A percentile compares a stretch with the other conserved stretches of the same genome.
Conservation (phyloP, 1,140 invertebrate genomes). For the Sitobion miscanthi region DNA sequence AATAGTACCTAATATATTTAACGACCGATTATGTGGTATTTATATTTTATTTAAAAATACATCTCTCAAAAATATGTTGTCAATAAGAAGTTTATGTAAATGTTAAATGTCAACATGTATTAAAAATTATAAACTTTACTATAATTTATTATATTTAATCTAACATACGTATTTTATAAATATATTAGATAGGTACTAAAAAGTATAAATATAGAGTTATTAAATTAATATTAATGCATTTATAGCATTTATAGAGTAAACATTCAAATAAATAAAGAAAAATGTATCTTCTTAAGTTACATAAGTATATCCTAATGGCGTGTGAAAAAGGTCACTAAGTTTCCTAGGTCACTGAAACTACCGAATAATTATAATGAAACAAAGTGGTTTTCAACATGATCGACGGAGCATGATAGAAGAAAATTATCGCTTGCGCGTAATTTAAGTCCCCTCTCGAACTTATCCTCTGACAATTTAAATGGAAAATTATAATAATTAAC, state of each 20-base stretch:
- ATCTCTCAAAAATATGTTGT: not conserved
- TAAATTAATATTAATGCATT: not conserved
- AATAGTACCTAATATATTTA: too few relatives aligned
- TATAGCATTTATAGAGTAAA: not conserved
- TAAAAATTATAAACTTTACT: not conserved
- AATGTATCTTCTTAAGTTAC: not conserved
- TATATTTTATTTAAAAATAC: not conserved
- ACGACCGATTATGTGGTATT: too few relatives aligned
- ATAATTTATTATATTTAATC: not conserved
- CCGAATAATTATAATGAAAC: slow-evolving; percentile 36
- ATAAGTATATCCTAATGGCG: not conserved
- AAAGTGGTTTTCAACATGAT: slow-evolving; percentile 40
- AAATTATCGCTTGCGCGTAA: slow-evolving; percentile 12
- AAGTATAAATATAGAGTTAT: not conserved
- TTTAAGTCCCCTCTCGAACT: not conserved
- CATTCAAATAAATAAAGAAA: not conserved
- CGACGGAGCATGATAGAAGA: slow-evolving; percentile 13
- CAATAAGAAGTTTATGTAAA: not conserved
- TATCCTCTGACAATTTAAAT: not conserved
- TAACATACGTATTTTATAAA: not conserved
- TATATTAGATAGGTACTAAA: not conserved
- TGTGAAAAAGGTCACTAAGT: not conserved
- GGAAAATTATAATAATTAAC: slow-evolving; percentile 15
- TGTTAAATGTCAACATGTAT: not conserved
- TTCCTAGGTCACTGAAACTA: not conserved